Base-by-base conservation (phyloP, 2,113 vertebrate genomes). In the Camarhynchus parvulus region DNA sequence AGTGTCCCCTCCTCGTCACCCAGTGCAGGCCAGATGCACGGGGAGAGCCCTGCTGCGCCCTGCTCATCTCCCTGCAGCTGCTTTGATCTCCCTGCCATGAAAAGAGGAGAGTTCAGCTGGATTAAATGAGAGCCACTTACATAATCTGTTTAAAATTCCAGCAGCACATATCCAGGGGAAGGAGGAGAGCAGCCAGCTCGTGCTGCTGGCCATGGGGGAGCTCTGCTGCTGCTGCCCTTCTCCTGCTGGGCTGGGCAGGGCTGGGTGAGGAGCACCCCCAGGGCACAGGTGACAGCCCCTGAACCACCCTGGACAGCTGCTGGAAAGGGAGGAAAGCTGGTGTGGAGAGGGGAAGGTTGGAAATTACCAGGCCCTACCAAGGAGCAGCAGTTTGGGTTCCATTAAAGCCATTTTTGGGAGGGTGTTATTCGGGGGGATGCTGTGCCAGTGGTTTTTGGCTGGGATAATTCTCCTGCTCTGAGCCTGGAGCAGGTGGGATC, bases 61-160 rank as follows among this genome's bases (percentile, higher is more conserved):
- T 61, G 12, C 89, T 84, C 82, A 22, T 88, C 92, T 83, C 84
- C 56, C 76, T 75, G 80, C 94, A 86, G 87, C 75, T 52, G 84
- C 94, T 96, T 96, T 96, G 96, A 95, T 96, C 96, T 95, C 28
- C 1, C 23, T 55, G 86, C 72, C 24, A 80, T 85, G 94, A 90
- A 80, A 66, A 89, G 84, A 95, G 79, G 87, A 81, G 70, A 85
- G 92, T 91, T 96, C 92, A 78, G 28, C 94, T 87, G 94, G 91
- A 96, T 96, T 96, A 95, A 95, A 90, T 13, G 82, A 92, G 82
- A 95, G 74, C 75, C 89, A 70, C 95, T 97, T 97, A 96, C 73
- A 96, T 95, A 96, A 96, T 92, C 94, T 92, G 76, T 84, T 97
- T 95, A 90, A 96, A 96, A 97, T 97, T 95, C 96, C 91, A 69